A percentile compares a stretch with the other conserved stretches of the same genome.
These are phyloP conservation scores for Andrena hattorfiana DNA, from an alignment of 2,888 invertebrate species.

Conservation along the genomic window DNA sequence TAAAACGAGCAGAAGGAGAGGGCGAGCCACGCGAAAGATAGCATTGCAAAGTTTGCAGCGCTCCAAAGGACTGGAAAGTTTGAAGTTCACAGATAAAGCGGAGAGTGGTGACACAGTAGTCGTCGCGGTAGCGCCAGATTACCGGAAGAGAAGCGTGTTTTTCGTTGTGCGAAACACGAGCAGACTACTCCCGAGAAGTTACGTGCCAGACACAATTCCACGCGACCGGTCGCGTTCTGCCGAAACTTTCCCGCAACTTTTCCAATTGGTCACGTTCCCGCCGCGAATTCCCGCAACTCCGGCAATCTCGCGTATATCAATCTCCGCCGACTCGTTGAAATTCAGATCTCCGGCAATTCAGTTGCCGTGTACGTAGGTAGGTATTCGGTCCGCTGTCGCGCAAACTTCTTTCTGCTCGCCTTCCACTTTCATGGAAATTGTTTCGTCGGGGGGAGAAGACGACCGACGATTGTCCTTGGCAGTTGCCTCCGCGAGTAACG, in stretches of 20 bases:
- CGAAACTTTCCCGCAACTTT: conserved; percentile 49
- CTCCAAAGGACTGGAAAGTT: conserved; percentile 16
- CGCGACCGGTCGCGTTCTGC: conserved; percentile 17
- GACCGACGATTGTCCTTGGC: not conserved
- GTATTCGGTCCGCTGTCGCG: not conserved
- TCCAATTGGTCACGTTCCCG: conserved; percentile 38
- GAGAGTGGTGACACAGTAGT: conserved; percentile 14
- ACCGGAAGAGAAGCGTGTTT: conserved; percentile 32
- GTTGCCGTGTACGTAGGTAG: not conserved
- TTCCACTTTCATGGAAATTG: not conserved
- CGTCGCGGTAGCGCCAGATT: conserved; percentile 18
- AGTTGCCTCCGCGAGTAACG: not conserved
- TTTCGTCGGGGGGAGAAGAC: not conserved
- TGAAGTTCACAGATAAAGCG: conserved; percentile 27
- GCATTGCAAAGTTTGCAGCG: not conserved
- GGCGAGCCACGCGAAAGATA: not conserved
- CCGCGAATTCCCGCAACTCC: conserved; percentile 7
- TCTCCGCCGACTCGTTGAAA: conserved; percentile 27
- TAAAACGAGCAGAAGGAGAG: not conserved
- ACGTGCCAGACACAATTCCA: conserved; percentile 47
- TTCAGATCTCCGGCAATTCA: conserved; percentile 30
- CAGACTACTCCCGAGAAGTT: conserved; percentile 44
- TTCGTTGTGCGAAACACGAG: conserved; percentile 17
- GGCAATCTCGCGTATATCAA: conserved; percentile 12
- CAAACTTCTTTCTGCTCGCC: not conserved